Conservation (phyloP, 2,888 invertebrate genomes). For the Cephus pulcher region DNA sequence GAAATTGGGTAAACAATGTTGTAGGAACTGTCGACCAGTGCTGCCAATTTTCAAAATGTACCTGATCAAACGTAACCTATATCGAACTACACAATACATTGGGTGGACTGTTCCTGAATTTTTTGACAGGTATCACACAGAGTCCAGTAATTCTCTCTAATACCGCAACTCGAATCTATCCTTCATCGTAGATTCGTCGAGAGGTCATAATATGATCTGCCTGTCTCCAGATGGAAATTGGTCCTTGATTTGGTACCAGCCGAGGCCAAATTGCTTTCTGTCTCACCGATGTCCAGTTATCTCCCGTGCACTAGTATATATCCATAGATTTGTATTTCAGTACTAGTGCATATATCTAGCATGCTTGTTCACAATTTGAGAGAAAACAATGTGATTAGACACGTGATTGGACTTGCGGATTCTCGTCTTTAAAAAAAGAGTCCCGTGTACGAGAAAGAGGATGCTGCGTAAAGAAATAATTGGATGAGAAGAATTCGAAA, state of each 20-base stretch:
- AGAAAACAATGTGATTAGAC: neutral
- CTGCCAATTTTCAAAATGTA: neutral
- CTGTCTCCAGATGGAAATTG: slow-evolving; percentile 30
- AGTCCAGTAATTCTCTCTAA: neutral
- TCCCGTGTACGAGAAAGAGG: neutral
- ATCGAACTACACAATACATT: neutral
- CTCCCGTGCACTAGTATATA: neutral
- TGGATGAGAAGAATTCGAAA: neutral
- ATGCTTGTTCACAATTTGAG: neutral
- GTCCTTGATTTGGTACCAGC: slow-evolving; percentile 48
- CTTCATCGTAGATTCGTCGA: slow-evolving; percentile 12
- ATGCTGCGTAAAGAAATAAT: neutral
- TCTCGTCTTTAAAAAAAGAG: neutral
- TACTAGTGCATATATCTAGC: neutral
- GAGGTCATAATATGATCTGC: slow-evolving; percentile 13
- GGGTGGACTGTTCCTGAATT: neutral
- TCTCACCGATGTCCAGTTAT: slow-evolving; percentile 29
- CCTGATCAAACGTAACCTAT: neutral
- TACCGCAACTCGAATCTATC: slow-evolving; percentile 5
- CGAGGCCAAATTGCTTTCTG: slow-evolving; percentile 51
- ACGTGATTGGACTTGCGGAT: neutral
- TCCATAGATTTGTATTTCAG: neutral
- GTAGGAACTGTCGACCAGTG: neutral
- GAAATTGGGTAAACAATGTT: neutral
- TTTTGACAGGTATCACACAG: neutral